Conservation (phyloP, 35 echinoderm and acorn worm species). For the Hemicentrotus pulcherrimus region DNA sequence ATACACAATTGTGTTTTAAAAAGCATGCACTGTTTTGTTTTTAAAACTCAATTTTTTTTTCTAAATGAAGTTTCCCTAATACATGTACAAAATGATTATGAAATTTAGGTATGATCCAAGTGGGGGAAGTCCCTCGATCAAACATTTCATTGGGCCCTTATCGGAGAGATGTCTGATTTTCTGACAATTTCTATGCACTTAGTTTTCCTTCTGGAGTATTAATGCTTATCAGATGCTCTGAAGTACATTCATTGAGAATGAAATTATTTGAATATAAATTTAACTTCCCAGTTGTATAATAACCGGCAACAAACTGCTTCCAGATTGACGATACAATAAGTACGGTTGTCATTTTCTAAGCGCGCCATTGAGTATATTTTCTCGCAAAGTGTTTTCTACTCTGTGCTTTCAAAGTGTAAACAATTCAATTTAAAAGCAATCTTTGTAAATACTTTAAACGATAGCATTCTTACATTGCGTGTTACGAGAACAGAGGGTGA, state of each 20-base stretch:
- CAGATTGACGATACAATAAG: background rate
- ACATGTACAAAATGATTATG: background rate
- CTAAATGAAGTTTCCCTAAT: background rate
- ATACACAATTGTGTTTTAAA: background rate
- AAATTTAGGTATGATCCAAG: background rate
- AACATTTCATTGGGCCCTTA: background rate
- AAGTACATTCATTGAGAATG: background rate
- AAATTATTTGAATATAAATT: background rate
- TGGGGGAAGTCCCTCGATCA: background rate
- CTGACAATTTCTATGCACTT: background rate
- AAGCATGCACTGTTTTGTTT: too few relatives aligned
- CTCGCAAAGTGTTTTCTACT: conserved; percentile 45
- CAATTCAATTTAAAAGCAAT: conserved; percentile 45
- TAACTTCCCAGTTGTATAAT: background rate
- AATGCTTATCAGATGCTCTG: background rate
- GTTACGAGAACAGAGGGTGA: background rate
- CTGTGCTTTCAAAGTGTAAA: conserved; percentile 52
- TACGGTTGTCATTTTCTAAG: background rate
- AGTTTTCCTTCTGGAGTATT: background rate
- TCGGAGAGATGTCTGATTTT: background rate
- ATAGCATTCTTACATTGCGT: background rate
- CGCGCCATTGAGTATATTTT: conserved; percentile 2
- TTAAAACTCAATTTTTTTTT: background rate
- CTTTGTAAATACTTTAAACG: background rate
- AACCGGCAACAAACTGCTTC: background rate